Evolutionary conservation across 2,113 vertebrate species (phyloP).

Genomic region (Eleginops maclovinus): DNA sequence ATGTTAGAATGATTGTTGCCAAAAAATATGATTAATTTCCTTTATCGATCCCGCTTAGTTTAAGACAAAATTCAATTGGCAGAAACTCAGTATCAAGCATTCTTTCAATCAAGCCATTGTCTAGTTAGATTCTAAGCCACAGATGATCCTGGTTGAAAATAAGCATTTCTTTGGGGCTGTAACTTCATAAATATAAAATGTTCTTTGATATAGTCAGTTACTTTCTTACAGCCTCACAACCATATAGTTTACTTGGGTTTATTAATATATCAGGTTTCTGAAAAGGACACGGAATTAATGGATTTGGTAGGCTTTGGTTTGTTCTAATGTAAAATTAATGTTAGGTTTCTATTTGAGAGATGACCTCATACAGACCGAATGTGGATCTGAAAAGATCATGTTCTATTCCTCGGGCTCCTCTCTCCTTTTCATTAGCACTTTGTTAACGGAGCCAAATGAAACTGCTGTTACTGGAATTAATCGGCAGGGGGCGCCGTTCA

Average conservation of each 20-base stretch:
- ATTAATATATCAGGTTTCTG: conserved; percentile 29
- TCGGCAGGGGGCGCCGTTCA: conserved; percentile 40
- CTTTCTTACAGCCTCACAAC: conserved; percentile 3
- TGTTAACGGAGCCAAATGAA: conserved; percentile 17
- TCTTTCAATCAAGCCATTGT: neutral
- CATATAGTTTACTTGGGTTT: conserved; percentile 27
- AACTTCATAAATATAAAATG: neutral
- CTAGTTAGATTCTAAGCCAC: neutral
- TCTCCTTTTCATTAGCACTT: conserved; percentile 1
- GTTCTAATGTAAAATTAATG: conserved; percentile 51
- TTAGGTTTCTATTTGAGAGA: conserved; percentile 58
- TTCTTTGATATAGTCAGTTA: neutral
- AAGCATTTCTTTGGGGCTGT: neutral
- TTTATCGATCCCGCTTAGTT: neutral
- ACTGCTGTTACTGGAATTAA: neutral
- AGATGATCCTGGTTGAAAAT: neutral
- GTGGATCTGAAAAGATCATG: conserved; percentile 29
- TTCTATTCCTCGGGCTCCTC: conserved; percentile 5
- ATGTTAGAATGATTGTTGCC: neutral
- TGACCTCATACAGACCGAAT: conserved; percentile 44
- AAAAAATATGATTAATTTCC: neutral
- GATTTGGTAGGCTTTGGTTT: conserved; percentile 13
- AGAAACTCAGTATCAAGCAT: too few relatives aligned
- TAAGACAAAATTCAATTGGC: neutral
- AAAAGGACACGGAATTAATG: conserved; percentile 4